These are phyloP conservation scores for Choristoneura rosaceana DNA, from an alignment of 2,888 invertebrate genomes.

Conservation along the genomic window DNA sequence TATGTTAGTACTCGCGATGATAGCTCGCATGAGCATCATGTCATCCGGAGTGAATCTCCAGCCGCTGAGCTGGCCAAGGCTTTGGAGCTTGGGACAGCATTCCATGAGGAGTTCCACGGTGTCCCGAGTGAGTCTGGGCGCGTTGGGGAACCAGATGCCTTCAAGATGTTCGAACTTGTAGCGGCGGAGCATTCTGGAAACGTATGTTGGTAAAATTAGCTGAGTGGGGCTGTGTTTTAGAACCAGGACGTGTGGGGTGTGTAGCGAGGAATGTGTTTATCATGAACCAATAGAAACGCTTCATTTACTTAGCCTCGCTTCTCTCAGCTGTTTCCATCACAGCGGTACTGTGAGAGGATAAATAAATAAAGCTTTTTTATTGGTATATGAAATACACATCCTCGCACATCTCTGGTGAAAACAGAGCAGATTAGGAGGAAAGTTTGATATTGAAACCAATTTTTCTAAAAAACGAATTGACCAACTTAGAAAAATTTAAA, in stretches of 20 bases:
- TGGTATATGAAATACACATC: no score
- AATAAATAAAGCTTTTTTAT: no score
- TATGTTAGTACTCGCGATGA: constrained; percentile 88
- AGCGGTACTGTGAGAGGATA: no score
- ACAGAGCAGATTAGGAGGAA: not conserved
- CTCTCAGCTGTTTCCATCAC: no score
- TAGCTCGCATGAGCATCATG: constrained; percentile 87
- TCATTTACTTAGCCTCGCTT: no score
- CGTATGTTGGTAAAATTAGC: not conserved
- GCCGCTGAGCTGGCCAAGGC: constrained; percentile 88
- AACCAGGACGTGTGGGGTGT: no score
- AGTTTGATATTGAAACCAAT: no score
- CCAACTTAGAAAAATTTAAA: no score
- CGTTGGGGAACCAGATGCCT: constrained; percentile 89
- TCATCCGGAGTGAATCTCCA: constrained; percentile 89
- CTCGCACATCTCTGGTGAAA: no score
- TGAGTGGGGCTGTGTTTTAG: not conserved
- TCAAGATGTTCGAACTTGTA: constrained; percentile 87
- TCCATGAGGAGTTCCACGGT: constrained; percentile 89
- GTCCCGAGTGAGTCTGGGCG: constrained; percentile 86
- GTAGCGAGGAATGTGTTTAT: no score
- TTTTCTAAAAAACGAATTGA: not conserved
- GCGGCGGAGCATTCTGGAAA: constrained; percentile 87
- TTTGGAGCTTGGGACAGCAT: constrained; percentile 87
- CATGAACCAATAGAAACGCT: no score